Evolutionary conservation across 1,140 invertebrate species (phyloP), one percentile per base, ranked within the genome.

Genomic region (Amphibalanus amphitrite): DNA sequence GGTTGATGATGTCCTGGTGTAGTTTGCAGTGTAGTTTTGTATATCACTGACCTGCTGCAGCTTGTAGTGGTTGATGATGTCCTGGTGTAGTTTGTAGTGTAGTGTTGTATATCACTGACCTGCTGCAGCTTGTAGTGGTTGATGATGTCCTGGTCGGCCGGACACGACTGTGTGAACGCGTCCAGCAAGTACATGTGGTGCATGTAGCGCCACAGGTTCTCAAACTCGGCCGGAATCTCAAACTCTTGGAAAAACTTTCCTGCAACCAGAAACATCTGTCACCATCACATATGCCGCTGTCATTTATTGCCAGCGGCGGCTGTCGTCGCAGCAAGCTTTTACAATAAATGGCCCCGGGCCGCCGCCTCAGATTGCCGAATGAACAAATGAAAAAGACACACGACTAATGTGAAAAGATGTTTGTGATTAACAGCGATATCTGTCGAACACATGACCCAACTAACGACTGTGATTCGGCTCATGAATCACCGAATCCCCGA

Each of bases 101-200:
- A n/a, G n/a, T n/a, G n/a, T n/a, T n/a, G n/a, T n/a, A 38, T 68
- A 70, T 29, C 25, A 69, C 71, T 73, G 80, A 91, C 89, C 87
- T 91, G 89, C 82, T 95, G 92, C 74, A 94, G 84, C 82, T 97
- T 96, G 81, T 97, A 97, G 81, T 97, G 93, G 82, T 95, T 95
- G 79, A 97, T 95, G 77, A 97, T 97, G 80, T 97, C 95, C 82
- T 97, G 93, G 83, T 97, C 95, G 69, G 93, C 93, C 4, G 95
- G 95, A 82, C 93, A 95, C 78, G 92, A 95, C 81, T 96, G 92
- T 72, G 90, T 89, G 81, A 97, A 97, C 26, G 93, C 94, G 79
- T 96, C 93, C 77, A 96, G 84, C 80, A 93, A 90, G 82, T 98
- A 98, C 90, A 95, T 97, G 80, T 93, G 88, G 74, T 89, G 86